Percentiles rank a stretch among this genome's conserved stretches.
phyloP scores from a whole-genome alignment of 2,888 invertebrate genomes.

The Platerodrilus igneus region DNA sequence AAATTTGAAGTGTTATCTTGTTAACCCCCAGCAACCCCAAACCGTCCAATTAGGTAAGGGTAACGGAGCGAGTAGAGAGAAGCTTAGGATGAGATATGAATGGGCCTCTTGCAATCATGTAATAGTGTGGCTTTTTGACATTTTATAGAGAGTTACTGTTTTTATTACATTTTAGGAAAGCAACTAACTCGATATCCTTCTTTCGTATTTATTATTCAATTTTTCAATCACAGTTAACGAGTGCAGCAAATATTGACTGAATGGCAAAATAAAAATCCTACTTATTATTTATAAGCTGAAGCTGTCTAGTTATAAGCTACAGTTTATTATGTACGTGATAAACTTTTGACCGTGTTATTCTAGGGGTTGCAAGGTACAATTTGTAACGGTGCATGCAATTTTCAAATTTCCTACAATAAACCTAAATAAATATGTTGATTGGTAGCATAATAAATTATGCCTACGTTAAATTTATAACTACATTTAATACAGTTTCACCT shows the following conservation, averaged over 20 bases:
- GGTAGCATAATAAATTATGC: no score
- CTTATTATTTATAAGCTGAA: conserved; percentile 26
- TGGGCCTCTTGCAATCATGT: conserved; percentile 34
- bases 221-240: conserved; percentile 13
- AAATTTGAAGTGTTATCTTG: conserved; percentile 40
- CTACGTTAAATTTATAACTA: no score
- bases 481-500: conserved; percentile 11
- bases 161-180: conserved; percentile 14
- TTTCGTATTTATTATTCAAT: conserved; percentile 12
- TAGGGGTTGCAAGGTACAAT: conserved; percentile 18
- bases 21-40: conserved; percentile 39
- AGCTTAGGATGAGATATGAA: conserved; percentile 35
- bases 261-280: conserved; percentile 18
- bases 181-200: conserved; percentile 8
- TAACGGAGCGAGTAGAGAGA: conserved; percentile 37
- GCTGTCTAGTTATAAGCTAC: conserved; percentile 20
- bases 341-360: no score
- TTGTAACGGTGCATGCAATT: conserved; percentile 28
- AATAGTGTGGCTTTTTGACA: conserved; percentile 34
- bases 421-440: no score
- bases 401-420: conserved; percentile 32
- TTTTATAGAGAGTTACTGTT: conserved; percentile 32
- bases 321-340: no score
- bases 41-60: conserved; percentile 41
- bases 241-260: conserved; percentile 13